Evolutionary conservation across 2,888 invertebrate species (phyloP).

Genomic region (Perithous albicinctus): DNA sequence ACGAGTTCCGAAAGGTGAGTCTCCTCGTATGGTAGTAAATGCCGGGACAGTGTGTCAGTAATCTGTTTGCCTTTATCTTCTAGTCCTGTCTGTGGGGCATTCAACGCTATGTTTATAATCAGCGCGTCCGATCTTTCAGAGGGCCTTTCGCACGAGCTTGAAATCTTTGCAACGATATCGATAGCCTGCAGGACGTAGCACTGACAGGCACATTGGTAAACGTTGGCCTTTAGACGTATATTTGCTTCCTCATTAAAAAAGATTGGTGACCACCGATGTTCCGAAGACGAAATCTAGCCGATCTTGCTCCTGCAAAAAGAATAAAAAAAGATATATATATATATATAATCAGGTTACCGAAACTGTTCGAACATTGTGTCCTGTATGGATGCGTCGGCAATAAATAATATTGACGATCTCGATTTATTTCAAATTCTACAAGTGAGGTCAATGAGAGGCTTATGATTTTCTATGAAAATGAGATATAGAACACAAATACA

Average conservation of each 20-base stretch:
- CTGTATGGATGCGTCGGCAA: not conserved
- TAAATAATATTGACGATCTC: not conserved
- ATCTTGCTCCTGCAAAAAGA: conserved; percentile 6
- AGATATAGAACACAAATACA: not conserved
- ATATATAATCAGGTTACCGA: not conserved
- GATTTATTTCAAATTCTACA: too few relatives aligned
- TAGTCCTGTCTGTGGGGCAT: conserved; percentile 33
- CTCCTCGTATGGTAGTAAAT: conserved; percentile 26
- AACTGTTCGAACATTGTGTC: conserved; percentile 33
- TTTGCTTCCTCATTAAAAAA: conserved; percentile 61
- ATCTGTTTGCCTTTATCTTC: conserved; percentile 59
- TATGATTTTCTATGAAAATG: not conserved
- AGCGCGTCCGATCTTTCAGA: conserved; percentile 45
- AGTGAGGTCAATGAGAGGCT: not conserved
- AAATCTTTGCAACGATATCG: conserved; percentile 16
- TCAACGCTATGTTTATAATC: conserved; percentile 52
- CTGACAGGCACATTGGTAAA: conserved; percentile 32
- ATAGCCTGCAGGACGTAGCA: conserved; percentile 5
- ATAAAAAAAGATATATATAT: not conserved
- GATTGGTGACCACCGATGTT: conserved; percentile 52
- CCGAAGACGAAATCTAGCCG: conserved; percentile 44
- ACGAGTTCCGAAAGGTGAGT: conserved; percentile 31
- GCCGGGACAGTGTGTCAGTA: conserved; percentile 15
- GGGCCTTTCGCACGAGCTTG: conserved; percentile 29
- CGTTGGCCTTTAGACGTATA: conserved; percentile 49